Evolutionary conservation across 2,797 vertebrate species (phyloP), one percentile per base, ranked within the genome.

Genomic region (Phataginus tricuspis): DNA sequence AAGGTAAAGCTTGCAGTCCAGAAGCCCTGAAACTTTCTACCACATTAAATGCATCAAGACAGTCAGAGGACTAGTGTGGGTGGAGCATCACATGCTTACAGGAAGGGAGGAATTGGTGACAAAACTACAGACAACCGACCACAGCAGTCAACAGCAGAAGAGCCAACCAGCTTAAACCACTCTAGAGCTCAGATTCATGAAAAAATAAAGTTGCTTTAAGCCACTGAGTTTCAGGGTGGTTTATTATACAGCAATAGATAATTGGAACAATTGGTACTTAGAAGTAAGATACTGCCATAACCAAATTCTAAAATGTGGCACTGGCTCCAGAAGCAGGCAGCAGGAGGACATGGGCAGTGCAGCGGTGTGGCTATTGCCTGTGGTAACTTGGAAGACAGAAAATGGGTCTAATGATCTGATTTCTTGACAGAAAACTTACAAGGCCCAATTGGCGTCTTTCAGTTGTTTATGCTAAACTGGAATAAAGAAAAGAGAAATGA

Each of bases 311-410:
- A 84, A 87, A 53, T 21, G 31, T 13, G n/a, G 31, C 57, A 21
- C 15, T 83, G 39, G 9, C 39, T 37, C 14, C 53, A n/a, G 25
- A 8, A 34, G 15, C 21, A 27, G 18, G 57, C 27, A 34, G 45
- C 57, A 75, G 72, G 23, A 9, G 42, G 49, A 39, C 59, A 5
- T 27, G 25, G 57, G 51, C 21, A 4, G 16, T 14, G 68, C 45
- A 25, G 29, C 3, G 57, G 82, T 0, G 2, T 42, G 71, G 34
- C n/a, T 10, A 0, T 0, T 8, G 18, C 34, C 66, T 27, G 34
- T 9, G 39, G 57, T 31, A 8, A 53, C 1, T 0, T 11, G 51
- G n/a, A 34, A 29, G 79, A 27, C 49, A 29, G 64, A 72, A 86
- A 37, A 49, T 15, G n/a, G 4, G 18, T 15, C 72, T 29, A 23